Evolutionary conservation across 2,113 vertebrate genomes (phyloP), one percentile per base, ranked within the genome.

Genomic region (Misgurnus mizolepis): DNA sequence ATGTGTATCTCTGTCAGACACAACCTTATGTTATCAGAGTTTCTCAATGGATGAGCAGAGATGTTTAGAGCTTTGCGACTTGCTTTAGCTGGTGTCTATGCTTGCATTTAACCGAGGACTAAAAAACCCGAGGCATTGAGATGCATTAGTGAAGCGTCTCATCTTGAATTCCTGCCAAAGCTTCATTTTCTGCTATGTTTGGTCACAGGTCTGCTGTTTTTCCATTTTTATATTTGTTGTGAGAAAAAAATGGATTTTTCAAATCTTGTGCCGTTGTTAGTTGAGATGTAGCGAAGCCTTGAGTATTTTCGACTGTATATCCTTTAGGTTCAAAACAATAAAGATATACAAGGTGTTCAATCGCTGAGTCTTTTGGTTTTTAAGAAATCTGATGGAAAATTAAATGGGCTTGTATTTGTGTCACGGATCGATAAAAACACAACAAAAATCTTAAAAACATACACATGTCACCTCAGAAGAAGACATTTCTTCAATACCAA

Each of bases 301-400:
- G 85, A 88, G 89, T 91, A 89, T 89, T 89, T 88, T 86, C 88
- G 85, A 87, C 86, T 90, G 90, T 93, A 89, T 88, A 87, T 88
- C 83, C 85, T 79, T 87, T 89, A 84, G 79, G 81, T 92, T 91
- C 80, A 86, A 87, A 91, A 89, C 89, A 93, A 86, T 90, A 88
- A 88, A 89, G 85, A 86, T 89, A 89, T 90, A 89, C 90, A 87
- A 88, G 80, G 89, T 87, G 80, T 75, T 18, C 69, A 79, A 76
- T 85, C 76, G 18, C 7, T 82, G 62, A 43, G 78, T 86, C 80
- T 84, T 73, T 40, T 65, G 45, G 40, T 39, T 34, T 6, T 77
- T 66, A 11, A 58, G 49, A 4, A 53, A 12, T 53, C 49, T 53
- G 49, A 53, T 53, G 49, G 49, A 53, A 53, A 53, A 4, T 6